Conservation (phyloP, 92 coral and sea anemone genomes). For the Palythoa grandis region DNA sequence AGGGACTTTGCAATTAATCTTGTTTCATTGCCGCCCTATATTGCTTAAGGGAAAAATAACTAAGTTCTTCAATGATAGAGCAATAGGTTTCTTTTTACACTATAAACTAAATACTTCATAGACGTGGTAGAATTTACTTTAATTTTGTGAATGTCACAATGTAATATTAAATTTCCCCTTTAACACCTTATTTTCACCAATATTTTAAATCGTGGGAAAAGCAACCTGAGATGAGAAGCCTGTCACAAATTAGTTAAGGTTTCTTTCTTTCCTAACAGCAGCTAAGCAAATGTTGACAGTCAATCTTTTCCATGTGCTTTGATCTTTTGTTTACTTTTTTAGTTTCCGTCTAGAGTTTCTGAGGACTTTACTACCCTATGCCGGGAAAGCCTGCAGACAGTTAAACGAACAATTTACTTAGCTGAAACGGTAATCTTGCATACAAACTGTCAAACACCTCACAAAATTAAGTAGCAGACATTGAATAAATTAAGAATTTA, state of each 20-base stretch:
- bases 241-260: not conserved
- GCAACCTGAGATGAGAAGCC: not conserved
- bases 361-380: not conserved
- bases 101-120: not conserved
- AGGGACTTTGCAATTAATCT: no score
- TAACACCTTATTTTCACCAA: conserved; percentile 4
- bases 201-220: not conserved
- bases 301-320: not conserved
- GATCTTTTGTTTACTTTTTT: not conserved
- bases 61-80: no score
- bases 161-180: not conserved
- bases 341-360: not conserved
- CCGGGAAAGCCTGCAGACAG: no score
- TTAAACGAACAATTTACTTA: no score
- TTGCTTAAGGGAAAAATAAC: no score
- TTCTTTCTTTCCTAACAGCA: conserved; percentile 12
- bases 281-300: conserved; percentile 9
- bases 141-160: not conserved
- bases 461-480: no score
- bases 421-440: no score
- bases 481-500: no score
- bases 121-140: not conserved
- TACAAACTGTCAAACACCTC: no score
- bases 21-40: no score
- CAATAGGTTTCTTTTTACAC: not conserved